Conservation (phyloP, 64 coral and sea anemone genomes). For the Stylophora pistillata region DNA sequence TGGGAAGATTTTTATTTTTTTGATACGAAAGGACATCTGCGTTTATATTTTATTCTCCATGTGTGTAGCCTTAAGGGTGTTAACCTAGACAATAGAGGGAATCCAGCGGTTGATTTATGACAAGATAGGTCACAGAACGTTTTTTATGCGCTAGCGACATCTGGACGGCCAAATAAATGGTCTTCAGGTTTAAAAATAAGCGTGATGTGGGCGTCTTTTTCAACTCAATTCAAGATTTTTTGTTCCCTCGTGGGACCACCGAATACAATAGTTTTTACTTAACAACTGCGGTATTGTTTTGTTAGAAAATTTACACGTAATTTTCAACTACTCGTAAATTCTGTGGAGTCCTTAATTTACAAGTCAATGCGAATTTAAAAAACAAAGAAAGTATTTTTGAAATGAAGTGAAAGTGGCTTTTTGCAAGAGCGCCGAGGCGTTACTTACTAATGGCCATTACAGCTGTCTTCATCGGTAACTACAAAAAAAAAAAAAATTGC, state of each 20-base stretch:
- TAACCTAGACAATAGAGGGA: not conserved
- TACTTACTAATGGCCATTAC: not conserved
- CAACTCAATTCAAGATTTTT: not conserved
- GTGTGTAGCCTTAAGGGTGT: not conserved
- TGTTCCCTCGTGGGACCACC: not conserved
- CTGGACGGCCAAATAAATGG: not conserved
- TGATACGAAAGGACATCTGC: not conserved
- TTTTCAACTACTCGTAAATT: conserved; percentile 20
- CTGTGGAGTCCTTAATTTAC: not conserved
- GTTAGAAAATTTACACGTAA: conserved; percentile 10
- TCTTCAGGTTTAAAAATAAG: not conserved
- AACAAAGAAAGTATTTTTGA: conserved; percentile 5
- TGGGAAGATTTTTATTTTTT: too few species aligned
- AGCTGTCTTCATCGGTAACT: not conserved
- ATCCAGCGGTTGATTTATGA: not conserved
- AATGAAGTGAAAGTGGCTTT: conserved; percentile 1
- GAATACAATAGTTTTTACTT: not conserved
- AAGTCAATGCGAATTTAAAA: conserved; percentile 4
- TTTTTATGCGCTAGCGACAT: not conserved
- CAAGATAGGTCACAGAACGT: not conserved
- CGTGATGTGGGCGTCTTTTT: not conserved
- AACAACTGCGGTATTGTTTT: not conserved
- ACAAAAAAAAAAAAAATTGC: not conserved
- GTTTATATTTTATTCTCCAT: not conserved
- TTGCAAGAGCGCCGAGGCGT: not conserved